Percentiles rank a stretch among this genome's conserved stretches.
phyloP scores from a whole-genome alignment of 2,888 invertebrate species.

The Himalopsyche tibetana region DNA sequence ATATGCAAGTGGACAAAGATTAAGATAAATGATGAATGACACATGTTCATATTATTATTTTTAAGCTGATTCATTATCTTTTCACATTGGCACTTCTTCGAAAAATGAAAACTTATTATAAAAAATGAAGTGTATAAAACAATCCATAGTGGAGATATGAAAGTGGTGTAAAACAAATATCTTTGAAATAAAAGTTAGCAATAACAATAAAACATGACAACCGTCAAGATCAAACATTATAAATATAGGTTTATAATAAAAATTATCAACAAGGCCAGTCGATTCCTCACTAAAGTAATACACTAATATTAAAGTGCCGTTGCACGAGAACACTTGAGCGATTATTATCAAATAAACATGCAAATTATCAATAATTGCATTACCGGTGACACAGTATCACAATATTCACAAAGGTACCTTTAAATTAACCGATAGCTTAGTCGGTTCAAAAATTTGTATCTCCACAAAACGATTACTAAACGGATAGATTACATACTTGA shows the following conservation, averaged over 20 bases:
- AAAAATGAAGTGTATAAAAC: too few species aligned
- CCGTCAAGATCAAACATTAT: constrained; percentile 16
- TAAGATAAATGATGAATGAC: too few species aligned
- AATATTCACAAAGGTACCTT: constrained; percentile 12
- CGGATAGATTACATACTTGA: not conserved
- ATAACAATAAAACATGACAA: constrained; percentile 36
- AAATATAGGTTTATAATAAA: constrained; percentile 7
- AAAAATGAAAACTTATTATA: too few species aligned
- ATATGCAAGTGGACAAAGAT: too few species aligned
- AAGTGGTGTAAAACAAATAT: not conserved
- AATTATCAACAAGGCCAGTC: constrained; percentile 43
- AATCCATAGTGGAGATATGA: too few species aligned
- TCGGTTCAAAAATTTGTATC: not conserved
- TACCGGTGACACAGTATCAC: constrained; percentile 25
- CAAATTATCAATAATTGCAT: constrained; percentile 26
- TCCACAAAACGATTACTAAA: not conserved
- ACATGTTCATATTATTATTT: too few species aligned
- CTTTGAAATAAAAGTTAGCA: constrained; percentile 11
- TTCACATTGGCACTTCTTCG: too few species aligned
- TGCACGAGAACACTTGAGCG: constrained; percentile 47
- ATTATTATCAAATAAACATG: constrained; percentile 39
- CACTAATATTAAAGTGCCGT: constrained; percentile 38
- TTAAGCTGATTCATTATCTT: too few species aligned
- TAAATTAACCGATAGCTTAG: not conserved
- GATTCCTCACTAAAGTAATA: constrained; percentile 32